A percentile compares a stretch with the other conserved stretches of the same genome.
Conservation (phyloP, 2,888 invertebrate species). For the Drosophila maculinotata region DNA sequence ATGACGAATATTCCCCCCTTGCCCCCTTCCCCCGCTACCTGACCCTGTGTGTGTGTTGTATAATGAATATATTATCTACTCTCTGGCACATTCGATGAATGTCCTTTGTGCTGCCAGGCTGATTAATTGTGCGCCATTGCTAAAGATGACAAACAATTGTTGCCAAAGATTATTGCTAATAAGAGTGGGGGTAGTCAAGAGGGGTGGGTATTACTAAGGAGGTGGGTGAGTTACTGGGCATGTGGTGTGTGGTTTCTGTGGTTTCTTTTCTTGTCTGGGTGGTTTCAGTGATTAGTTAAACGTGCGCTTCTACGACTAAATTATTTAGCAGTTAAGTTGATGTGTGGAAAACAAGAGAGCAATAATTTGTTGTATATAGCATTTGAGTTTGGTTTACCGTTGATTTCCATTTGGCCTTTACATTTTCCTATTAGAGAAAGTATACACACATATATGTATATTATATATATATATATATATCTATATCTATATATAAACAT, state of each 20-base stretch:
- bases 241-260: constrained; percentile 20
- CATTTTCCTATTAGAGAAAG: constrained; percentile 84
- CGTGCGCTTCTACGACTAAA: constrained; percentile 50
- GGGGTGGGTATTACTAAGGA: no score
- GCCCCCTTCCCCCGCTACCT: no score
- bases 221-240: constrained; percentile 9
- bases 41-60: no score
- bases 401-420: constrained; percentile 84
- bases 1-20: constrained; percentile 57
- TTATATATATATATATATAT: constrained; percentile 31
- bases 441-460: constrained; percentile 38
- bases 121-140: constrained; percentile 66
- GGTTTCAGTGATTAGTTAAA: constrained; percentile 21
- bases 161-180: constrained; percentile 44
- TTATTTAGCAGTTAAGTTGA: constrained; percentile 23
- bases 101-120: constrained; percentile 45
- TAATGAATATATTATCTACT: constrained; percentile 74
- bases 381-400: constrained; percentile 81
- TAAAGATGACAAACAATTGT: constrained; percentile 73
- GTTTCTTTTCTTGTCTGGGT: constrained; percentile 2
- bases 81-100: constrained; percentile 40
- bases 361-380: constrained; percentile 27
- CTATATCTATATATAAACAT: constrained; percentile 18
- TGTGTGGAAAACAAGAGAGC: constrained; percentile 36
- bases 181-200: constrained; percentile 9